Base-by-base conservation (phyloP, 2,113 vertebrate genomes). In the Pampusana beccarii region DNA sequence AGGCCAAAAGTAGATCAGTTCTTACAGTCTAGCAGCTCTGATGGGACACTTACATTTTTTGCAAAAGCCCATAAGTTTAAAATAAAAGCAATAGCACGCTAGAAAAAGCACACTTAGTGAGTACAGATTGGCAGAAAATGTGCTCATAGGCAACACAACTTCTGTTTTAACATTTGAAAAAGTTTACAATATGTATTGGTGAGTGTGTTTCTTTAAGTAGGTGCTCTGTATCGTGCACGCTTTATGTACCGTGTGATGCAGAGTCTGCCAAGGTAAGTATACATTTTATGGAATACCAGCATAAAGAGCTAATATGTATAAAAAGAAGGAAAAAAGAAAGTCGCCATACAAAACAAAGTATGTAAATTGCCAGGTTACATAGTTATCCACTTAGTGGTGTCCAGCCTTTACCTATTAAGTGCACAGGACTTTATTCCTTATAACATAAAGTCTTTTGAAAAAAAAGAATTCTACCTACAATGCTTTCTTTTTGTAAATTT, bases 121-220 rank as follows among this genome's bases (percentile, higher is more conserved):
- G 58, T 77, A 81, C 81, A 92, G 92, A 79, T 84, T 78, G 92
- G 90, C 96, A 94, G 86, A 58, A 95, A 92, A 69, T 54, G 62
- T 95, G 57, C 69, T 90, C 70, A 29, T 42, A 94, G 82, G 86
- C 69, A 93, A 84, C 86, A 75, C 69, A 84, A 57, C 75, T 92
- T 90, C 67, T 87, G 72, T 97, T 98, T 96, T 97, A 96, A 95
- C 93, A 97, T 96, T 96, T 98, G 94, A 94, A 95, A 95, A 98
- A 98, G 95, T 94, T 98, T 69, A 98, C 97, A 65, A 95, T 97
- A 83, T 98, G 66, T 98, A 71, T 98, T 98, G 97, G 98, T 97
- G 96, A 98, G 98, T 98, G 98, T 98, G 97, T 98, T 98, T 98
- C 98, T 98, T 98, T 98, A 95, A 98, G 98, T 98, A 98, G 98